A percentile compares a stretch with the other conserved stretches of the same genome.
phyloP scores from a whole-genome alignment of 2,797 vertebrate genomes.

The Danio tinwini region DNA sequence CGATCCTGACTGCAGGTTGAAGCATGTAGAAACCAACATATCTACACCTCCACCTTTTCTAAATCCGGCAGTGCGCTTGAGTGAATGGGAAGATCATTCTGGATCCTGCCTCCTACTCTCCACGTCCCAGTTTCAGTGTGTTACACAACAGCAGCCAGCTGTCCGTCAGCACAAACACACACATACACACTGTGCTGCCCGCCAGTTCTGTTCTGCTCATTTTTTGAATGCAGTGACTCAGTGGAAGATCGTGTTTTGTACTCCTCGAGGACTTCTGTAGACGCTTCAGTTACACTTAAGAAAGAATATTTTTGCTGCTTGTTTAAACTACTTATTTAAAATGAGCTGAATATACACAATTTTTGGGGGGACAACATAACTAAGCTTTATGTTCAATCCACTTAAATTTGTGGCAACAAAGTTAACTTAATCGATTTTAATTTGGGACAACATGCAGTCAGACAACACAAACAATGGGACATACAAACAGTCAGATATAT shows the following conservation, averaged over 20 bases:
- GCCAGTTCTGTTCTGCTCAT: constrained; percentile 11
- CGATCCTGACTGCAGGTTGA: constrained; percentile 38
- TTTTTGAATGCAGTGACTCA: constrained; percentile 7
- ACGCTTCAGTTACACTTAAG: neutral
- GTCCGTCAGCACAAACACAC: constrained; percentile 24
- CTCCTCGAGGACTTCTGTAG: constrained; percentile 16
- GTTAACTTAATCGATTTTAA: too few species aligned
- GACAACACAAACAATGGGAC: too few species aligned
- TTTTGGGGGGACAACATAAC: too few species aligned
- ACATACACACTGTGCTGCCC: neutral
- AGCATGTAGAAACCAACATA: constrained; percentile 30
- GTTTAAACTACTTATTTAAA: too few species aligned
- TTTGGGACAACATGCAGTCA: too few species aligned
- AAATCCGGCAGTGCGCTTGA: constrained; percentile 40
- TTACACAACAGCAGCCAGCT: constrained; percentile 32
- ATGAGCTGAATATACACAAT: too few species aligned
- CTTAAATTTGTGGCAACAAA: too few species aligned
- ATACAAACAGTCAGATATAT: too few species aligned
- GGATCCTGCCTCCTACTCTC: constrained; percentile 31
- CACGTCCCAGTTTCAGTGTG: constrained; percentile 18
- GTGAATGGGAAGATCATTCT: constrained; percentile 29
- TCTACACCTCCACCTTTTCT: constrained; percentile 44
- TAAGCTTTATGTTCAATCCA: too few species aligned
- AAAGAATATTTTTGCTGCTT: too few species aligned
- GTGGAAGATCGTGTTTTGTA: neutral